A percentile compares a stretch with the other conserved stretches of the same genome.
Conservation (phyloP, 2,888 invertebrate genomes). For the Anorthoa munda region DNA sequence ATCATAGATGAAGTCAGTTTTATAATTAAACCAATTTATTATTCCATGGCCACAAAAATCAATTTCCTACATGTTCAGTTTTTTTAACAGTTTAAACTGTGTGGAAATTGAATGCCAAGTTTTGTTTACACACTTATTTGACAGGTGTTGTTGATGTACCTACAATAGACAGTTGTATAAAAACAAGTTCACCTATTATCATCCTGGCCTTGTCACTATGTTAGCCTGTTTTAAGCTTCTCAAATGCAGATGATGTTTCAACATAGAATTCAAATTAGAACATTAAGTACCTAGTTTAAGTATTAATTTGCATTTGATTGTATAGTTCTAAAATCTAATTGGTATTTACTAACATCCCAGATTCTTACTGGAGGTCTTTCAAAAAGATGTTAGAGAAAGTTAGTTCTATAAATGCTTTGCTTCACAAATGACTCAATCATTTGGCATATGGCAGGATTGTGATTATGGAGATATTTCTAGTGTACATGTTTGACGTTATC, state of each 20-base stretch:
- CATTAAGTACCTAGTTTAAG: no score
- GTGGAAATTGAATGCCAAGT: neutral
- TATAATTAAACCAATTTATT: neutral
- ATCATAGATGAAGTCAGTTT: neutral
- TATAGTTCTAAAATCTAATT: neutral
- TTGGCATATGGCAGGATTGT: neutral
- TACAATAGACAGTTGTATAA: neutral
- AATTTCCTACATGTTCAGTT: neutral
- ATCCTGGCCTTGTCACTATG: neutral
- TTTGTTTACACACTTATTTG: slow-evolving; percentile 3
- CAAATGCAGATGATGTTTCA: neutral
- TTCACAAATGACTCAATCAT: neutral
- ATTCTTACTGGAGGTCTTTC: neutral
- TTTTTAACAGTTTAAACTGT: neutral
- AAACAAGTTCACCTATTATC: neutral
- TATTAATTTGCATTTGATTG: no score
- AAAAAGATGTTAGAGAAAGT: slow-evolving; percentile 5
- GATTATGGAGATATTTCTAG: neutral
- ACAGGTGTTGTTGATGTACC: neutral
- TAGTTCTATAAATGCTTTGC: neutral
- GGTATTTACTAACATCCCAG: neutral
- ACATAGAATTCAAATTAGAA: neutral
- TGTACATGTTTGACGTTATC: neutral
- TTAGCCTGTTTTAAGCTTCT: neutral
- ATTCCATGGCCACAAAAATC: neutral